Evolutionary conservation across 2,797 vertebrate species (phyloP), one percentile per base, ranked within the genome.

Genomic region (Poeciliopsis presidionis): DNA sequence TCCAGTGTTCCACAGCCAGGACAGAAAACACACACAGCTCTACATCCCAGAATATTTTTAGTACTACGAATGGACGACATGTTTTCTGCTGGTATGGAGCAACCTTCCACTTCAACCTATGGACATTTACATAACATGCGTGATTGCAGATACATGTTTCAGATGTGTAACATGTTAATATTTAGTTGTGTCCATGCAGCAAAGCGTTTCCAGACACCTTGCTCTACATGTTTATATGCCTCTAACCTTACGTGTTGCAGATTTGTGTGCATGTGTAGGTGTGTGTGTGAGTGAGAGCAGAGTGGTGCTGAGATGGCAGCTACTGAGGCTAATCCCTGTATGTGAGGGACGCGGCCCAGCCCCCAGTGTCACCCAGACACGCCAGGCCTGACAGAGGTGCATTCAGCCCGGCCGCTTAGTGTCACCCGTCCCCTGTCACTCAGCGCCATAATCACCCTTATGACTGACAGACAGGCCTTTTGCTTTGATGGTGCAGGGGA

Each of bases 321-420:
- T 94, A 90, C 92, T 80, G 85, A 91, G 88, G 87, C 92, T 95
- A 96, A 92, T 92, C 91, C 94, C 78, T 75, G 75, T 83, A 81
- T 79, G 89, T 92, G 88, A 93, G 90, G 94, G 91, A 93, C 86
- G 85, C 82, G 76, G 85, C 94, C 91, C 93, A 87, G 92, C 94
- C 94, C 92, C 92, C 88, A 83, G 89, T 95, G 94, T 94, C 95
- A 93, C 86, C 83, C 82, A 74, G 87, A 93, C 93, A 95, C 91
- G 94, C 92, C 93, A 95, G 90, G 88, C 86, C 94, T 95, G 93
- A 95, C 86, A 86, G 91, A 95, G 94, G 94, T 85, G 61, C 90
- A 93, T 90, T 96, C 92, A 96, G 92, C 91, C 90, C 79, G 91
- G 89, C 94, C 93, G 93, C 93, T 95, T 95, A 94, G 88, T 86